These are phyloP conservation scores for Pocillopora damicornis DNA, from an alignment of 64 coral and sea anemone species.

Conservation along the genomic window DNA sequence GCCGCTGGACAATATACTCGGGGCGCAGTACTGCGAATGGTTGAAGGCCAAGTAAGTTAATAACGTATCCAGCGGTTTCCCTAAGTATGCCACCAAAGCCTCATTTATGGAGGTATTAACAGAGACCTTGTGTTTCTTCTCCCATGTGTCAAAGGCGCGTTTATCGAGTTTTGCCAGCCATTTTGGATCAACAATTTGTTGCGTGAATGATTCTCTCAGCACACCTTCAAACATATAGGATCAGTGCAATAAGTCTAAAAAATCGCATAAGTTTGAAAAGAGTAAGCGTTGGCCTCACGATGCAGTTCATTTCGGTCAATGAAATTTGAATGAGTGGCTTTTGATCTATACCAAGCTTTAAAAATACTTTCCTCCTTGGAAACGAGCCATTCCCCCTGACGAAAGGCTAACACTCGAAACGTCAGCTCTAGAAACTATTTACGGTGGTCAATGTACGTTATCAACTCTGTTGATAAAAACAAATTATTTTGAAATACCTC, in stretches of 20 bases:
- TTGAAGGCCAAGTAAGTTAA: slow-evolving; percentile 64
- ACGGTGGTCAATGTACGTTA: no score
- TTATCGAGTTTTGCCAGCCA: slow-evolving; percentile 39
- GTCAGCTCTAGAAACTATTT: no score
- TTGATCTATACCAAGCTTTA: no score
- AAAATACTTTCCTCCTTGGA: no score
- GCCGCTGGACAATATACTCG: slow-evolving; percentile 85
- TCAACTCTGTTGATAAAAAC: no score
- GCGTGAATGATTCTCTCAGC: slow-evolving; percentile 16
- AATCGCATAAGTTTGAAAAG: no score
- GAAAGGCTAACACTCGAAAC: no score
- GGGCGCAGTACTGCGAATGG: slow-evolving; percentile 77
- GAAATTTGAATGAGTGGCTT: no score
- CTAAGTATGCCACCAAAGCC: slow-evolving; percentile 65
- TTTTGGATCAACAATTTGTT: slow-evolving; percentile 40
- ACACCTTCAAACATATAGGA: slow-evolving; percentile 8
- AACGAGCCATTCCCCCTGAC: no score
- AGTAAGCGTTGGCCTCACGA: no score
- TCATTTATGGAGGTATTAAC: slow-evolving; percentile 54
- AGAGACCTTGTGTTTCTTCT: slow-evolving; percentile 24
- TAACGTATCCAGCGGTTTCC: slow-evolving; percentile 61
- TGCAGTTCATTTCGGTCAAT: no score
- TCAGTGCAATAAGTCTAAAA: background rate
- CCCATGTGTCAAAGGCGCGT: slow-evolving; percentile 32
- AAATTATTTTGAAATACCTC: no score